Evolutionary conservation across 1,140 invertebrate species (phyloP).

Genomic region (Planococcus citri): DNA sequence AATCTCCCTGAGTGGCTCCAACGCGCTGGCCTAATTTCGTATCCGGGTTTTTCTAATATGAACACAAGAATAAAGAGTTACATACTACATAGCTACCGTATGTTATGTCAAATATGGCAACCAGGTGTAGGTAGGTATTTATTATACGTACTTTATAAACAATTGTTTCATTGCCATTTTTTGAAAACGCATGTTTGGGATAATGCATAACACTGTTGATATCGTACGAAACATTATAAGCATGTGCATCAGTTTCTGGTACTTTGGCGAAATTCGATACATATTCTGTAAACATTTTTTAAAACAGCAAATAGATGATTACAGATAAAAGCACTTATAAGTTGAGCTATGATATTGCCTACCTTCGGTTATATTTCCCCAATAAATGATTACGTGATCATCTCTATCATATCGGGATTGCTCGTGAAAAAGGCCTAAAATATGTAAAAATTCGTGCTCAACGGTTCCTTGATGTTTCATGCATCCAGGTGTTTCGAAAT

Average conservation of each 20-base stretch:
- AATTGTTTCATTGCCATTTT: constrained; percentile 56
- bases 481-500: constrained; percentile 28
- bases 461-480: constrained; percentile 35
- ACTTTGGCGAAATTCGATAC: constrained; percentile 60
- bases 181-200: constrained; percentile 58
- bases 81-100: not conserved
- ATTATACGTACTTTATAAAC: constrained; percentile 41
- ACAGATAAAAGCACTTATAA: not conserved
- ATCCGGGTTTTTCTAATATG: constrained; percentile 26
- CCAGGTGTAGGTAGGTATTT: not conserved
- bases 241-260: constrained; percentile 24
- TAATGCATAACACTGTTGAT: constrained; percentile 78
- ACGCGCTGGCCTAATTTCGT: constrained; percentile 29
- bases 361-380: constrained; percentile 38
- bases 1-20: constrained; percentile 29
- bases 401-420: constrained; percentile 37
- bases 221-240: constrained; percentile 43
- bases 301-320: not conserved
- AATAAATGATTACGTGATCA: constrained; percentile 34
- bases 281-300: constrained; percentile 34
- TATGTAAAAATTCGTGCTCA: constrained; percentile 38
- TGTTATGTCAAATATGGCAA: not conserved
- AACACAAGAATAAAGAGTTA: not conserved
- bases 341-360: constrained; percentile 24
- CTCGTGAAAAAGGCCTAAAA: constrained; percentile 37